A percentile compares a stretch with the other conserved stretches of the same genome.
These are phyloP conservation scores for Euplagia quadripunctaria DNA, from an alignment of 2,888 invertebrate species.

Conservation along the genomic window DNA sequence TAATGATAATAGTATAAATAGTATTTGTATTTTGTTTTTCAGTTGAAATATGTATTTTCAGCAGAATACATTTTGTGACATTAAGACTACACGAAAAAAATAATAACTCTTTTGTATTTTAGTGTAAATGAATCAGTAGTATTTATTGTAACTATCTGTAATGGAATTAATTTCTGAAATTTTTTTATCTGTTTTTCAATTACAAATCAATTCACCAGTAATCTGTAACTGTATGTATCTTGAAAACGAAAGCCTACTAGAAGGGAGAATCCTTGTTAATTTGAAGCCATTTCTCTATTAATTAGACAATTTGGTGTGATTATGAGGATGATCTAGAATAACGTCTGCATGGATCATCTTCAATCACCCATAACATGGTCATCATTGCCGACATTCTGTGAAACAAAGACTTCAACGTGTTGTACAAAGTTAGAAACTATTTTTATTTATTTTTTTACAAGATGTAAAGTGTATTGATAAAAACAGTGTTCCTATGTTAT, in stretches of 20 bases:
- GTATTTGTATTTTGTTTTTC: not conserved
- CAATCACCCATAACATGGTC: not conserved
- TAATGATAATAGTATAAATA: too few relatives aligned
- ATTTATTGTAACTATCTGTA: not conserved
- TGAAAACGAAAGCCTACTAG: too few relatives aligned
- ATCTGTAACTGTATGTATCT: not conserved
- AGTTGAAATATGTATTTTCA: not conserved
- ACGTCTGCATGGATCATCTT: not conserved
- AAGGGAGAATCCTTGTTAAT: too few relatives aligned
- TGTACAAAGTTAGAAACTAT: not conserved
- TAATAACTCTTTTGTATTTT: not conserved
- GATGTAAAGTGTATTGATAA: conserved; percentile 32
- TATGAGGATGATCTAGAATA: not conserved
- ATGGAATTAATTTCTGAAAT: not conserved
- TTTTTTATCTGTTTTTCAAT: not conserved
- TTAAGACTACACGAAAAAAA: not conserved
- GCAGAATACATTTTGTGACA: not conserved
- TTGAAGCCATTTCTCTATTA: not conserved
- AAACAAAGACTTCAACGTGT: not conserved
- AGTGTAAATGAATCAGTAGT: not conserved
- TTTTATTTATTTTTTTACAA: not conserved
- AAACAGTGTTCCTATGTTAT: conserved; percentile 42
- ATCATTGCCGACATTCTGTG: not conserved
- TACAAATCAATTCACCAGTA: not conserved
- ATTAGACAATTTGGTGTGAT: not conserved